Base-by-base conservation (phyloP, 2,888 invertebrate species). In the Heliconius sara region DNA sequence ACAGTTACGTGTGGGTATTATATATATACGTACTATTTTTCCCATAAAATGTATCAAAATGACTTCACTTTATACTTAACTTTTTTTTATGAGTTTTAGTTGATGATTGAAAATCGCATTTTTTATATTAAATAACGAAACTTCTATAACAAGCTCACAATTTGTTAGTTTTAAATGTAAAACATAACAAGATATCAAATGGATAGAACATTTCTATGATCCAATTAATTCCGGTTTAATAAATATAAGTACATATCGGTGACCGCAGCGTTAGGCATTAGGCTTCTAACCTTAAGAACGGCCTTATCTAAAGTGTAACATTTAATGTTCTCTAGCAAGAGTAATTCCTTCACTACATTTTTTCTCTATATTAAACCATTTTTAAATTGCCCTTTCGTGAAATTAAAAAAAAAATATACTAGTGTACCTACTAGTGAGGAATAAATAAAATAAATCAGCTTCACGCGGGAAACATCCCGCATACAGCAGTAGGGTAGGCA, bases 201-300 rank as follows among this genome's bases (percentile, higher is more conserved):
- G 12, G 30, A 72, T 57, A 52, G n/a, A 72, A 22, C 22, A 22
- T 57, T 57, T 73, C 30, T 57, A 34, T 57, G 72, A 34, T n/a
- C 30, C 72, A 60, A 52, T 13, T 73, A 13, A 34, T n/a, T 57
- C 57, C 57, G 57, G n/a, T 73, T 60, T 27, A 72, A 3, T 72
- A 22, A 30, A 52, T 52, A 52, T 72, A 52, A 22, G 30, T 57
- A 52, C 30, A 30, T 57, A 73, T 73, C 57, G 12, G 57, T 57
- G 57, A 73, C 52, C 52, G 30, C 30, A 30, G 30, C 30, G 3
- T 47, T 60, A 60, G 57, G n/a, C 60, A 0, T 47, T 60, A 60
- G 57, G n/a, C 60, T 60, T 39, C 13, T 60, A 57, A 57, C 73
- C 57, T 60, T 73, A 73, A 52, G n/a, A 2, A 34, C 25, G 34